Evolutionary conservation across 1,140 invertebrate genomes (phyloP).

Genomic region (Hormaphis cornu): DNA sequence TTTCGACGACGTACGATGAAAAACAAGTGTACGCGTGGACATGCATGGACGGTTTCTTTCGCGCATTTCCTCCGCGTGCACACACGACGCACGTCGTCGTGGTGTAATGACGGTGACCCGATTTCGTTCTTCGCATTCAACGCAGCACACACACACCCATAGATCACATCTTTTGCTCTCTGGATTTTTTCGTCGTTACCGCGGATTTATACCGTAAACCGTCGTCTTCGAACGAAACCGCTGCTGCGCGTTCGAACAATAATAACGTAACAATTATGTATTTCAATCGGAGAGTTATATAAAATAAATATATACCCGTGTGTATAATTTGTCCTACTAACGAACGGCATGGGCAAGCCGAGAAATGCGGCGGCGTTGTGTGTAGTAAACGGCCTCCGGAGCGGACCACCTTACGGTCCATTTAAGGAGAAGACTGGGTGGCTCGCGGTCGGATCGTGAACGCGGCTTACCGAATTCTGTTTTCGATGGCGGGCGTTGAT

Average conservation of each 20-base stretch:
- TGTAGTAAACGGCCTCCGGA: slow-evolving; percentile 24
- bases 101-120: slow-evolving; percentile 31
- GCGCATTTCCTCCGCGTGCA: not conserved
- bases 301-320: not conserved
- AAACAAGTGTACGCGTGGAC: not conserved
- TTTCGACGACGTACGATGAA: too few species aligned
- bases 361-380: not conserved
- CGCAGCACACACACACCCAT: not conserved
- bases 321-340: slow-evolving; percentile 19
- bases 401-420: slow-evolving; percentile 8
- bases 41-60: slow-evolving; percentile 26
- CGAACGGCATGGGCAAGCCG: slow-evolving; percentile 19
- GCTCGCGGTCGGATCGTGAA: not conserved
- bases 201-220: too few species aligned
- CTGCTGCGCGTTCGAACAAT: not conserved
- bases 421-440: slow-evolving; percentile 29
- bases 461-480: slow-evolving; percentile 10
- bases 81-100: too few species aligned
- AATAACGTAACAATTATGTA: too few species aligned
- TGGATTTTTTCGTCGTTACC: too few species aligned
- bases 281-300: not conserved
- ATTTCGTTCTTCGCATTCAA: slow-evolving; percentile 12
- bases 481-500: slow-evolving; percentile 5
- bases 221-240: not conserved
- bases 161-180: not conserved